Conservation (phyloP, 2,888 invertebrate genomes). For the Alitta virens region DNA sequence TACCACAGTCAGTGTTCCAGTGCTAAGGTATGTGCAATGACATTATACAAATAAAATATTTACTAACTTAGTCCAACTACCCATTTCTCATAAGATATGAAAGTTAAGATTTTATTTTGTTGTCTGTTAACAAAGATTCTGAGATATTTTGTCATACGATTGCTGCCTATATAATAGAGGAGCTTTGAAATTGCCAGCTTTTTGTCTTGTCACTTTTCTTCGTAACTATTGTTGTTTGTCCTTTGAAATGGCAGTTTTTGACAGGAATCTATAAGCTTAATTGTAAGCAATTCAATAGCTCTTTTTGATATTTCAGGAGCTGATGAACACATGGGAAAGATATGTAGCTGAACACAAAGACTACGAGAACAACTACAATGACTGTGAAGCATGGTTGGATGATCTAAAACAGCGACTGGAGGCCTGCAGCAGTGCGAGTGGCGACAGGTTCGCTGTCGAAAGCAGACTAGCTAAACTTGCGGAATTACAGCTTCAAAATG, state of each 20-base stretch:
- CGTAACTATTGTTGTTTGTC: too few relatives aligned
- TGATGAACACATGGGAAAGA: constrained; percentile 63
- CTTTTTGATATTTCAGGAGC: constrained; percentile 46
- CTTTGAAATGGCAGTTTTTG: too few relatives aligned
- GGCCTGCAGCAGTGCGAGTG: constrained; percentile 76
- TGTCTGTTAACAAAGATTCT: neutral
- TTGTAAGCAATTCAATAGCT: too few relatives aligned
- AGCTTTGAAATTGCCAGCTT: too few relatives aligned
- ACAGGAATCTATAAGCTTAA: too few relatives aligned
- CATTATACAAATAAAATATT: too few relatives aligned
- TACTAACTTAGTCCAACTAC: too few relatives aligned
- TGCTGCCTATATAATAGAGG: too few relatives aligned
- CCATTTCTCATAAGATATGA: too few relatives aligned
- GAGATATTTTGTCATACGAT: neutral
- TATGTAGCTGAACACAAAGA: constrained; percentile 83
- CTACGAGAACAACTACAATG: constrained; percentile 72
- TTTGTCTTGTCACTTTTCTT: too few relatives aligned
- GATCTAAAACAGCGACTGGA: constrained; percentile 83
- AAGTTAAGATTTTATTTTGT: neutral
- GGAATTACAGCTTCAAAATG: constrained; percentile 43
- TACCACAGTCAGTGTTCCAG: constrained; percentile 46
- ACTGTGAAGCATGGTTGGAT: constrained; percentile 83
- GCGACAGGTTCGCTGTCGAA: constrained; percentile 81
- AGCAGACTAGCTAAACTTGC: constrained; percentile 72
- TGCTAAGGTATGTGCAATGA: constrained; percentile 40